Evolutionary conservation across 1,140 invertebrate genomes (phyloP).

Genomic region (Microplitis demolitor): DNA sequence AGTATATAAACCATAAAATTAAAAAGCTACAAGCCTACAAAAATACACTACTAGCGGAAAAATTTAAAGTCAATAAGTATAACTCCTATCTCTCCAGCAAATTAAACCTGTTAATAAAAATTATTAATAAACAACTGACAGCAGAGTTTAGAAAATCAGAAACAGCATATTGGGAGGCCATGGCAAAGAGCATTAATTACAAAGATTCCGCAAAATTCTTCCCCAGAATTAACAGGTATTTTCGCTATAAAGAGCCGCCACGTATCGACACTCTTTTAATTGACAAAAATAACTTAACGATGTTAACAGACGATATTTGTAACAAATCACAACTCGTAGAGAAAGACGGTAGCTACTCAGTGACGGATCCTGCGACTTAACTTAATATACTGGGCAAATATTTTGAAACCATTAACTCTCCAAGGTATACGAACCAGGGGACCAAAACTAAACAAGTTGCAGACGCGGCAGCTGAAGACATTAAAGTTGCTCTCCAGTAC

Average conservation of each 20-base stretch:
- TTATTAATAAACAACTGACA: neutral
- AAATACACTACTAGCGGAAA: neutral
- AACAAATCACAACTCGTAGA: neutral
- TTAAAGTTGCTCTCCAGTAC: neutral
- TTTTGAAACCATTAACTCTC: conserved; percentile 21
- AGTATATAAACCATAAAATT: neutral
- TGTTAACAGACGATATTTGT: neutral
- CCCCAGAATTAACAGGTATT: conserved; percentile 27
- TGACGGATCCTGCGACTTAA: conserved; percentile 7
- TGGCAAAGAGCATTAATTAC: conserved; percentile 25
- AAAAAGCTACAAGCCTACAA: neutral
- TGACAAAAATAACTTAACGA: no score
- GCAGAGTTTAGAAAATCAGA: conserved; percentile 20
- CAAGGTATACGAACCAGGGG: neutral
- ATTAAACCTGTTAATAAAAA: neutral
- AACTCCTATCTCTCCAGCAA: neutral
- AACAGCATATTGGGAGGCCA: conserved; percentile 23
- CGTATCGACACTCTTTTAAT: no score
- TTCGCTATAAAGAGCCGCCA: conserved; percentile 15
- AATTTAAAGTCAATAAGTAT: neutral
- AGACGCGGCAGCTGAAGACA: neutral
- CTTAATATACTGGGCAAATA: neutral
- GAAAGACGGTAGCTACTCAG: neutral
- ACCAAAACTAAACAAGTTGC: neutral
- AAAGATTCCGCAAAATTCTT: conserved; percentile 22